A percentile compares a stretch with the other conserved stretches of the same genome.
These are phyloP conservation scores for Hylaeus volcanicus DNA, from an alignment of 1,140 invertebrate genomes.

Conservation along the genomic window DNA sequence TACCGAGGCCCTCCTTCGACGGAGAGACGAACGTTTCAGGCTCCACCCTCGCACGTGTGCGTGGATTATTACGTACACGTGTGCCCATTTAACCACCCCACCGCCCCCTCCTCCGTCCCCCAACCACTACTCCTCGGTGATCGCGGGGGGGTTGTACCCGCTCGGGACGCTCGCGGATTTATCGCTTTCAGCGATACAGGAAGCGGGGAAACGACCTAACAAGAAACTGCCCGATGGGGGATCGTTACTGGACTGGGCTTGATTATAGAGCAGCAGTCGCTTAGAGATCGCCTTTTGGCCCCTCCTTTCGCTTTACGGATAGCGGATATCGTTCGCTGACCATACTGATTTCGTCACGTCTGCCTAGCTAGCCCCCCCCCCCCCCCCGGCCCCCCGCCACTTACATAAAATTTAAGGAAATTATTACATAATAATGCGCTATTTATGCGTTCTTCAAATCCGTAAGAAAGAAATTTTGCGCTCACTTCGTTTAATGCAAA, in stretches of 20 bases:
- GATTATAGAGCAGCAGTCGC: neutral
- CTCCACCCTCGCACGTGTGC: constrained; percentile 61
- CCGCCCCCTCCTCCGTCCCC: too few relatives aligned
- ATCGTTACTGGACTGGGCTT: neutral
- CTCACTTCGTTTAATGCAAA: too few relatives aligned
- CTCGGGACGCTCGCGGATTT: constrained; percentile 51
- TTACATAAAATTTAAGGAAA: too few relatives aligned
- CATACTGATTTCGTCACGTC: too few relatives aligned
- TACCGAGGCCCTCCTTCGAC: constrained; percentile 38
- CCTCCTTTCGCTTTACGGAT: neutral
- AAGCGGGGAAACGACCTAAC: constrained; percentile 18
- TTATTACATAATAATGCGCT: too few relatives aligned
- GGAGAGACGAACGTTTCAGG: constrained; percentile 23
- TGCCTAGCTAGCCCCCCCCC: too few relatives aligned
- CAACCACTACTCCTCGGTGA: neutral
- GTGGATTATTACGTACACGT: constrained; percentile 65
- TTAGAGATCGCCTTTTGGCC: neutral
- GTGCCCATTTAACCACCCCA: constrained; percentile 53
- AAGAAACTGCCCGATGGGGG: constrained; percentile 22
- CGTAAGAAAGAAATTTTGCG: too few relatives aligned
- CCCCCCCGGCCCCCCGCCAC: too few relatives aligned
- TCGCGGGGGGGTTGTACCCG: constrained; percentile 8
- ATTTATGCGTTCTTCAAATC: too few relatives aligned
- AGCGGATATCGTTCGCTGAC: too few relatives aligned
- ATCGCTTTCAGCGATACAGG: constrained; percentile 31